Evolutionary conservation across 2,797 vertebrate genomes (phyloP).

Genomic region (Brachyalestes nurse): DNA sequence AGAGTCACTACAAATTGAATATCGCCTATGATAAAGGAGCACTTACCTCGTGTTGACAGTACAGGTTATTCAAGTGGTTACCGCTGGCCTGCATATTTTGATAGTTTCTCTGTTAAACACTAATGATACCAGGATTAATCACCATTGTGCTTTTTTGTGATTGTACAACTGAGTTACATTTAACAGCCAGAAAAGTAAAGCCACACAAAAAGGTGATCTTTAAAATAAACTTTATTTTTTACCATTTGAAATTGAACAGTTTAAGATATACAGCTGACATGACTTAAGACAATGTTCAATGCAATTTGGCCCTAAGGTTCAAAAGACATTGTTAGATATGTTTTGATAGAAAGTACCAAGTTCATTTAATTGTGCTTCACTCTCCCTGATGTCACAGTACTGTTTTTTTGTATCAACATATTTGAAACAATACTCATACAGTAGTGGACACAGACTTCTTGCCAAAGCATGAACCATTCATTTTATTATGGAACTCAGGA

Average conservation of each 20-base stretch:
- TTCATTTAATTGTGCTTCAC: conserved; percentile 73
- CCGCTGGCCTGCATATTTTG: background rate
- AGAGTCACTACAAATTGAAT: background rate
- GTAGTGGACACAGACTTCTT: conserved; percentile 54
- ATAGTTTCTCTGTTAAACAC: background rate
- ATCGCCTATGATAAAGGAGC: background rate
- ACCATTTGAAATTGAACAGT: conserved; percentile 84
- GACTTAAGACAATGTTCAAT: conserved; percentile 81
- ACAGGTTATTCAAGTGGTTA: background rate
- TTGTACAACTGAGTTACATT: background rate
- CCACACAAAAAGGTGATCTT: conserved; percentile 71
- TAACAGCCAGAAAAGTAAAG: conserved; percentile 3
- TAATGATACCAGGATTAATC: background rate
- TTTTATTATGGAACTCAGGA: conserved; percentile 13
- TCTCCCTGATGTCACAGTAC: conserved; percentile 58
- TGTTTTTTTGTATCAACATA: conserved; percentile 9
- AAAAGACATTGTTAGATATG: conserved; percentile 79
- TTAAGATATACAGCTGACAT: conserved; percentile 83
- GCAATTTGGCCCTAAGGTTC: conserved; percentile 82
- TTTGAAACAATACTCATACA: conserved; percentile 34
- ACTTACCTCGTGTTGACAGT: background rate
- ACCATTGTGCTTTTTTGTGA: background rate
- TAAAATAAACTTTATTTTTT: conserved; percentile 88
- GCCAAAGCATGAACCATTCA: conserved; percentile 52
- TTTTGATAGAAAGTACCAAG: conserved; percentile 69